Evolutionary conservation across 2,797 vertebrate species (phyloP), one percentile per base, ranked within the genome.

Genomic region (Tapirus indicus): DNA sequence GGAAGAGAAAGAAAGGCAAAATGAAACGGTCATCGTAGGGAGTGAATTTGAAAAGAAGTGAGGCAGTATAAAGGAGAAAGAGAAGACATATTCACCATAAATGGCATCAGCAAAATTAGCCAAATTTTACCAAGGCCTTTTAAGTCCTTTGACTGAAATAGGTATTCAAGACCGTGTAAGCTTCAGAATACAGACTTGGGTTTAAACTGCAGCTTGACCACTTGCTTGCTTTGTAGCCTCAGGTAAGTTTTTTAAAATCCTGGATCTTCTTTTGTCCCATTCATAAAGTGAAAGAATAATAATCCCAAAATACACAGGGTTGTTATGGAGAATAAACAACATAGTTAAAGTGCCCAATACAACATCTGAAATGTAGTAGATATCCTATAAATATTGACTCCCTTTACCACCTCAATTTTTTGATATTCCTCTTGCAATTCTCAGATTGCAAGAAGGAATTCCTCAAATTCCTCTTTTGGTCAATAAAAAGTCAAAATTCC

Each of bases 1-100:
- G 21, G 47, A 95, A 74, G 47, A 77, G 41, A 92, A 89, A 79
- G 78, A 60, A 49, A 69, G 64, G 17, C 32, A 88, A 96, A 95
- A 77, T 25, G 18, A 21, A 77, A 68, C 84, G 20, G 12, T 92
- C 54, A 47, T 58, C 79, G 5, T 7, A 64, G 35, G 25, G 1
- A 92, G 44, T 80, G 79, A 66, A n/a, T 74, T n/a, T 35, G 72
- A 88, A 74, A 69, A 93, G 35, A 90, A 90, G 72, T 13, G 27
- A 95, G 66, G 7, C 4, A 41, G 66, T 29, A 41, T 29, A 11
- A 20, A 72, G 38, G 32, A 77, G 23, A 68, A 66, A 91, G 21
- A 79, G 38, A 91, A 92, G 32, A 21, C 3, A 29, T 38, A n/a
- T 58, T 54, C 11, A 54, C n/a, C 25, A 21, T 58, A 87, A 80